Conservation (phyloP, 2,113 vertebrate species). For the Phrynosoma blainvillii region DNA sequence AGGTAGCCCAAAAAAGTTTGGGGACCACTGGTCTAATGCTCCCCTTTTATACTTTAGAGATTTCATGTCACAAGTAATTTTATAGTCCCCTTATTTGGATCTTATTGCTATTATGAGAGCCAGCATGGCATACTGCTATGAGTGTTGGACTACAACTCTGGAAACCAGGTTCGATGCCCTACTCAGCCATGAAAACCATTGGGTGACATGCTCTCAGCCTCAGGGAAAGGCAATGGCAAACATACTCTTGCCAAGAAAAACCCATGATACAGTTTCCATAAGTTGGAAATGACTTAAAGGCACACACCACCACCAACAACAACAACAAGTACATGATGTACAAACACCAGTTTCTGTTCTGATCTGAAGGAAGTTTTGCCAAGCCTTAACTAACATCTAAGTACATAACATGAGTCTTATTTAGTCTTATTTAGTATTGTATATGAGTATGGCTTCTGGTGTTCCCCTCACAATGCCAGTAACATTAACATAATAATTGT, state of each 20-base stretch:
- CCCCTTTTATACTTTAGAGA: not conserved
- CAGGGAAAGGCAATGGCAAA: no score
- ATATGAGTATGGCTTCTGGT: conserved; percentile 17
- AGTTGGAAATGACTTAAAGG: no score
- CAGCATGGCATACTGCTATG: no score
- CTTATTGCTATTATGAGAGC: not conserved
- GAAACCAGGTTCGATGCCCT: no score
- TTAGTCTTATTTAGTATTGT: conserved; percentile 36
- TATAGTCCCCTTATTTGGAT: not conserved
- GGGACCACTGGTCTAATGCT: no score
- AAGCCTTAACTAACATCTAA: not conserved
- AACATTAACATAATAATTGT: conserved; percentile 57
- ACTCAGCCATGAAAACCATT: no score
- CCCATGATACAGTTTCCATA: no score
- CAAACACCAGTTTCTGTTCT: not conserved
- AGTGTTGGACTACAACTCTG: no score
- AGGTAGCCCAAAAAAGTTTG: no score
- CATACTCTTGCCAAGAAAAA: no score
- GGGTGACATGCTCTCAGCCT: no score
- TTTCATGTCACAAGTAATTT: not conserved
- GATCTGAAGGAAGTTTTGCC: conserved; percentile 1
- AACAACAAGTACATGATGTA: not conserved
- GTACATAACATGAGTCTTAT: conserved; percentile 25
- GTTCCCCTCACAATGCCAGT: conserved; percentile 34
- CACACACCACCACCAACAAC: no score